phyloP scores from a whole-genome alignment of 2,113 vertebrate genomes.

The Engraulis encrasicolus region DNA sequence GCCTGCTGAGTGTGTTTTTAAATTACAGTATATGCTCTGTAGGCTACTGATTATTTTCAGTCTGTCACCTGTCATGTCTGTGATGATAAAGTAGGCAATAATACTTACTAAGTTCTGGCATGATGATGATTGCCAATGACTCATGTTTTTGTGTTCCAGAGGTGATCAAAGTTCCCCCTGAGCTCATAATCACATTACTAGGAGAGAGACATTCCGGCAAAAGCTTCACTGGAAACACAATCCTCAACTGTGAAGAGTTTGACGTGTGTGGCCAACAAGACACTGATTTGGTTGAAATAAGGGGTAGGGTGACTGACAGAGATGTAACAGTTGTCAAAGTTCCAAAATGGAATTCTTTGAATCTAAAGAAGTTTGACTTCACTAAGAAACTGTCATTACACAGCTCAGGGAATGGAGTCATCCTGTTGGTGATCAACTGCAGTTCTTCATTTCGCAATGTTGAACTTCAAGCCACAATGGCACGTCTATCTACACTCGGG shows the following conservation, averaged over 20 bases:
- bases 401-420: constrained; percentile 19
- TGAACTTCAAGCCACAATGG: constrained; percentile 48
- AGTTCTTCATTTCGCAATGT: constrained; percentile 60
- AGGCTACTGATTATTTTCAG: too few species aligned
- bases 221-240: constrained; percentile 70
- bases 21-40: too few species aligned
- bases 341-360: constrained; percentile 47
- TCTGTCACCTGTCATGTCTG: too few species aligned
- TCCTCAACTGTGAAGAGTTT: constrained; percentile 57
- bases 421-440: constrained; percentile 66
- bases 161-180: constrained; percentile 31
- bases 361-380: constrained; percentile 36
- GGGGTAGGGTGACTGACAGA: constrained; percentile 28
- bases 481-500: constrained; percentile 51
- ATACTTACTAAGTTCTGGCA: too few species aligned
- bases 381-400: constrained; percentile 28
- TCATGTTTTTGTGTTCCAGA: constrained; percentile 49
- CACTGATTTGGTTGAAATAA: constrained; percentile 35
- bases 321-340: constrained; percentile 62
- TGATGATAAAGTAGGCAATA: too few species aligned
- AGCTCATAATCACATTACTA: constrained; percentile 58
- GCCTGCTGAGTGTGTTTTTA: too few species aligned
- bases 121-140: too few species aligned
- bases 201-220: constrained; percentile 64
- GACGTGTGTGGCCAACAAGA: constrained; percentile 36